These are phyloP conservation scores for Petrocephalus zakoni DNA, from an alignment of 2,113 vertebrate genomes.

Conservation along the genomic window DNA sequence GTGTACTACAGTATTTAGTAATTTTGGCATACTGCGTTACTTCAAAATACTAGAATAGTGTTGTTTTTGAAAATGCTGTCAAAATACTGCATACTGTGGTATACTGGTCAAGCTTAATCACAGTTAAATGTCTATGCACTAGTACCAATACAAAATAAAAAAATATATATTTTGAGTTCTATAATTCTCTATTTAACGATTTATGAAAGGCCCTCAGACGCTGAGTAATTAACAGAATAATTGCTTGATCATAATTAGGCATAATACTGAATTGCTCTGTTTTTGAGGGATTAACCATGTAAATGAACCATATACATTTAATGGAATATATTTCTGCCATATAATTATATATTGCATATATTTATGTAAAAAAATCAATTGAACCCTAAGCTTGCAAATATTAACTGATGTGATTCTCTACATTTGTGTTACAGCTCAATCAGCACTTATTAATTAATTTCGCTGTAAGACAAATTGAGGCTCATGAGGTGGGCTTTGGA, in stretches of 20 bases:
- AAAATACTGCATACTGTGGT: neutral
- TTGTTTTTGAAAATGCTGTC: neutral
- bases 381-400: neutral
- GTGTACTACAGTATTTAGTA: neutral
- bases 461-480: neutral
- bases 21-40: neutral
- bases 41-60: neutral
- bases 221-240: neutral
- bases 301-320: neutral
- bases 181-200: slow-evolving; percentile 4
- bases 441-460: neutral
- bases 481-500: neutral
- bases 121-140: neutral
- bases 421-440: neutral
- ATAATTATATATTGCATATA: neutral
- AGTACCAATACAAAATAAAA: neutral
- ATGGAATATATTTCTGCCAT: neutral
- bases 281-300: slow-evolving; percentile 3
- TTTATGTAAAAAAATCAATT: neutral
- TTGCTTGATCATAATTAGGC: slow-evolving; percentile 5
- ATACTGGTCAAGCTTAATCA: neutral
- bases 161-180: neutral
- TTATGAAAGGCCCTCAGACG: neutral
- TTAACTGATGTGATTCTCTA: neutral
- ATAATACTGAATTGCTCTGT: neutral